Conservation (phyloP, 2,797 vertebrate species). For the Dicrostonyx torquatus region DNA sequence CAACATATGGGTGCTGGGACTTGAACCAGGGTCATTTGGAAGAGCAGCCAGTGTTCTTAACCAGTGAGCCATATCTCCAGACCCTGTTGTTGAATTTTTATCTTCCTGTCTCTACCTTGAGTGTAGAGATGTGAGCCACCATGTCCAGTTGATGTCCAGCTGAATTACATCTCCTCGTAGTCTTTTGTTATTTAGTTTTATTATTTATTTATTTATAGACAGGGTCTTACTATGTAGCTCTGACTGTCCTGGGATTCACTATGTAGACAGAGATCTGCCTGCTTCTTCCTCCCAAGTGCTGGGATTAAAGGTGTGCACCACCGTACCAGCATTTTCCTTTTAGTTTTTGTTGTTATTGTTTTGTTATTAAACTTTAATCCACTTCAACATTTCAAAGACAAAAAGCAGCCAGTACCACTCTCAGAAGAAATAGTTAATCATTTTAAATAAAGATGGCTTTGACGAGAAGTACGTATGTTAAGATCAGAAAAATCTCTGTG, state of each 20-base stretch:
- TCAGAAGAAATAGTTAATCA: conserved; percentile 5
- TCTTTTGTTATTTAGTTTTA: background rate
- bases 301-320: background rate
- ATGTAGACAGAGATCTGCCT: background rate
- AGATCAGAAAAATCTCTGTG: background rate
- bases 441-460: background rate
- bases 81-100: background rate
- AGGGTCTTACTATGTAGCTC: background rate
- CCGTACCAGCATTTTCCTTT: background rate
- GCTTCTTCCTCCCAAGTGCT: background rate
- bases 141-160: background rate
- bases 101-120: background rate
- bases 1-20: background rate
- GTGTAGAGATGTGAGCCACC: background rate
- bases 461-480: background rate
- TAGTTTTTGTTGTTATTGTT: background rate
- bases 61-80: too few species aligned
- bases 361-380: background rate
- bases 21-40: background rate
- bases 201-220: background rate
- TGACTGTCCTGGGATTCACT: background rate
- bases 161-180: background rate
- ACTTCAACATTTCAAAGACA: conserved; percentile 18
- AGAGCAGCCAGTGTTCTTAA: background rate
- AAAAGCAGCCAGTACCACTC: background rate